Conservation (phyloP, 2,797 vertebrate genomes). For the Paramormyrops hopkinsi region DNA sequence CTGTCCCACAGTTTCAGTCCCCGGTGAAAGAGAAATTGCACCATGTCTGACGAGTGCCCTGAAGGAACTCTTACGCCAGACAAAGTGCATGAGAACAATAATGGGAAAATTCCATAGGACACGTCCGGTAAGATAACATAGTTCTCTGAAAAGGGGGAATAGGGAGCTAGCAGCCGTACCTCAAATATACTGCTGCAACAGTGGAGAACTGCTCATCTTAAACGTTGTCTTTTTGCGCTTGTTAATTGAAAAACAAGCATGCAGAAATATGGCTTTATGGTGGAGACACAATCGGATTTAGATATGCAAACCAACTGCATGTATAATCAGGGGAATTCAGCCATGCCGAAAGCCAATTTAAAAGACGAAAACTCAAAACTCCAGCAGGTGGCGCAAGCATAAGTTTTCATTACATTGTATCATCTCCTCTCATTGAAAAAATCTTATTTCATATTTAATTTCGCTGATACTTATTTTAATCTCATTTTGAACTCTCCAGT, state of each 20-base stretch:
- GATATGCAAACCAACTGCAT: background rate
- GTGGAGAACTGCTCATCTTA: background rate
- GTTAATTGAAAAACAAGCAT: background rate
- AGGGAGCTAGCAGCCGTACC: background rate
- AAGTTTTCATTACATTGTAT: background rate
- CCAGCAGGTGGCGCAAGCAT: background rate
- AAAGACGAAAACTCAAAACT: background rate
- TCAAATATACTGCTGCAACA: background rate
- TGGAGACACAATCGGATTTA: background rate
- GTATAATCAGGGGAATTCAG: background rate
- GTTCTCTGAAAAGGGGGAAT: background rate
- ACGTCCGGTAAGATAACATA: background rate
- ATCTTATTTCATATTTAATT: background rate
- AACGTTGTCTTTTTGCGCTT: background rate
- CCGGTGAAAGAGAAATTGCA: background rate
- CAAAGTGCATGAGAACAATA: background rate
- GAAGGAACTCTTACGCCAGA: background rate
- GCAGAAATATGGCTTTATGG: background rate
- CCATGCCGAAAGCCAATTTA: background rate
- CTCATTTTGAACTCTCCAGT: background rate
- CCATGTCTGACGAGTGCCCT: background rate
- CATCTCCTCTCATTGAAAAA: background rate
- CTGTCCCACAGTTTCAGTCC: background rate
- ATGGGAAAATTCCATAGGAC: background rate
- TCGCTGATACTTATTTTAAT: background rate